These are phyloP conservation scores for Diarsia dahlii DNA, from an alignment of 2,888 invertebrate genomes.

Conservation along the genomic window DNA sequence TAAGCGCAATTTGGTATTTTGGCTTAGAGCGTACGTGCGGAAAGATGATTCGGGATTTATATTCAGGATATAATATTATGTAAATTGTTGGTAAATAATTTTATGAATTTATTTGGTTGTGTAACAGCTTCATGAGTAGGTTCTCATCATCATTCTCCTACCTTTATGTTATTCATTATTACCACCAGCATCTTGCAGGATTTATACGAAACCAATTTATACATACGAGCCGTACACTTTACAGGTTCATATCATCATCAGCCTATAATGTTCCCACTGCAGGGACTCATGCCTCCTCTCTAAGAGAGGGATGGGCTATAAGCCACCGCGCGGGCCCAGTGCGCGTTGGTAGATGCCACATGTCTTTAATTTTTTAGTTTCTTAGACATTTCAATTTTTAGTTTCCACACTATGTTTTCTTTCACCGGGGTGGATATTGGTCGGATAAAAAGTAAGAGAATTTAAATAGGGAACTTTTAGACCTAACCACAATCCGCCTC, in stretches of 20 bases:
- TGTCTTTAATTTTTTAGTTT: too few relatives aligned
- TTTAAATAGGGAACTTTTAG: not conserved
- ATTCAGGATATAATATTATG: not conserved
- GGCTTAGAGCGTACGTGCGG: not conserved
- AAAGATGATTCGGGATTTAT: not conserved
- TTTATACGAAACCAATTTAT: too few relatives aligned
- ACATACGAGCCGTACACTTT: too few relatives aligned
- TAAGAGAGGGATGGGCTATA: too few relatives aligned
- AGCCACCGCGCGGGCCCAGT: too few relatives aligned
- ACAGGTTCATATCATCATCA: too few relatives aligned
- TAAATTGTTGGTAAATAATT: constrained; percentile 14
- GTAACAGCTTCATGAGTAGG: not conserved
- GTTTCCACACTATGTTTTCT: too few relatives aligned
- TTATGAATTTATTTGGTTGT: not conserved
- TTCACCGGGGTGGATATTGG: not conserved
- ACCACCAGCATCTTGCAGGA: not conserved
- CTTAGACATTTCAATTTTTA: not conserved
- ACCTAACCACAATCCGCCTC: not conserved
- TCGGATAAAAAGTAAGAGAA: not conserved
- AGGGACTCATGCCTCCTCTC: too few relatives aligned
- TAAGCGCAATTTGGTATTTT: constrained; percentile 31
- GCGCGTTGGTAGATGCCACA: too few relatives aligned
- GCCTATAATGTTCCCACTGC: too few relatives aligned
- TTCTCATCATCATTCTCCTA: not conserved
- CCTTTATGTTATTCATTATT: not conserved